phyloP scores from a whole-genome alignment of 2,113 vertebrate species.

The Amia ocellicauda region DNA sequence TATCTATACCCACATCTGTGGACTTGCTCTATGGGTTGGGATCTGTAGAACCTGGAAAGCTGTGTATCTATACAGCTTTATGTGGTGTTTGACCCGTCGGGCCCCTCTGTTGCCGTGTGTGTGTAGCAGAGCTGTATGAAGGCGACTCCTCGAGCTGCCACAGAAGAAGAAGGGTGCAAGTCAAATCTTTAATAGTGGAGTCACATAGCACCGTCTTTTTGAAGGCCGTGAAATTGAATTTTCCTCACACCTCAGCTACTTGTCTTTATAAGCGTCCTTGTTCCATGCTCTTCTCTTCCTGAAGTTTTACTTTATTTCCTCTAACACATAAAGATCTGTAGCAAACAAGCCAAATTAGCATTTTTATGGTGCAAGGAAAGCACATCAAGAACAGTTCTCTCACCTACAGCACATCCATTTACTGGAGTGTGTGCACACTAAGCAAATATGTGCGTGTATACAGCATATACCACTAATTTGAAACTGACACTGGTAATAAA shows the following conservation, averaged over 20 bases:
- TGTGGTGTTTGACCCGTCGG: not conserved
- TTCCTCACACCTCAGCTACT: conserved; percentile 6
- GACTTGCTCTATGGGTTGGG: too few relatives aligned
- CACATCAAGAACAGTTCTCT: too few relatives aligned
- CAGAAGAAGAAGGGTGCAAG: not conserved
- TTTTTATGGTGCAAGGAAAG: too few relatives aligned
- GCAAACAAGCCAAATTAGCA: not conserved
- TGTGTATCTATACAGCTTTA: too few relatives aligned
- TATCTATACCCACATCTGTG: too few relatives aligned
- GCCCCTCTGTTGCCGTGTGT: not conserved
- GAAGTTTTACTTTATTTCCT: too few relatives aligned
- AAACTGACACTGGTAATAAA: conserved; percentile 38
- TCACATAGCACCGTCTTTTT: conserved; percentile 9
- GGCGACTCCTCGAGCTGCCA: conserved; percentile 22
- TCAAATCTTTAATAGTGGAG: conserved; percentile 2
- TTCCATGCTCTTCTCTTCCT: not conserved
- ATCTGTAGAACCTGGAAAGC: too few relatives aligned
- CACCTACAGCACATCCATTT: too few relatives aligned
- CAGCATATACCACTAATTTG: conserved; percentile 25
- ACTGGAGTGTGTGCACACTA: not conserved
- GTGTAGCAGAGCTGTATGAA: conserved; percentile 4
- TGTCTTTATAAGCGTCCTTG: conserved; percentile 5
- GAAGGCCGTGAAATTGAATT: conserved; percentile 27
- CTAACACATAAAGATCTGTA: not conserved
- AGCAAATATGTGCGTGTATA: conserved; percentile 5